Conservation (phyloP, 2,113 vertebrate genomes). For the Hippolais icterina region DNA sequence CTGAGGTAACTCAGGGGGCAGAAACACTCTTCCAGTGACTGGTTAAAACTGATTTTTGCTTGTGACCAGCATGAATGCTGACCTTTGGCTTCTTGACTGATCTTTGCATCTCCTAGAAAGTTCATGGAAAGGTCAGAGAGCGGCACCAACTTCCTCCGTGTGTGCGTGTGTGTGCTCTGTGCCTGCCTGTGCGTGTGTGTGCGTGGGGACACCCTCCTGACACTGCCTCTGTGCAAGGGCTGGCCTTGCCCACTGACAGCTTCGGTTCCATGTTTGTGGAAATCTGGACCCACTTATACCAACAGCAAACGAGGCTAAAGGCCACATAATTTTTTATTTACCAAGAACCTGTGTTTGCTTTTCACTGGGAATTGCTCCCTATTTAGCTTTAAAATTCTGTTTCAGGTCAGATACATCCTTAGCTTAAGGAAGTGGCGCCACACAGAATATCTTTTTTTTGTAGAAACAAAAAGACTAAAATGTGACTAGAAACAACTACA, state of each 20-base stretch:
- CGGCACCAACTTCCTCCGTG: constrained; percentile 71
- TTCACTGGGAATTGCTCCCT: neutral
- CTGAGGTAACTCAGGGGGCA: neutral
- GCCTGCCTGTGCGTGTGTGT: neutral
- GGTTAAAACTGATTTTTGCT: constrained; percentile 87
- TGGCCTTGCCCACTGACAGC: neutral
- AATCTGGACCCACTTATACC: constrained; percentile 33
- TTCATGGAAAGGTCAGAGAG: constrained; percentile 90
- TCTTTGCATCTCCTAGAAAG: constrained; percentile 85
- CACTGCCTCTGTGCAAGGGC: constrained; percentile 65
- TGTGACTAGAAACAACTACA: neutral
- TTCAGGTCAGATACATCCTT: neutral
- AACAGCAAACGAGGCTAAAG: constrained; percentile 36
- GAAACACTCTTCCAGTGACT: constrained; percentile 72
- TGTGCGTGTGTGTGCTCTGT: neutral
- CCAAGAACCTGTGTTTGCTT: neutral
- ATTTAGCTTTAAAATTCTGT: neutral
- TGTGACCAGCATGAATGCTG: constrained; percentile 86
- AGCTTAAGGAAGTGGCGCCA: neutral
- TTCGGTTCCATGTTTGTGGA: constrained; percentile 7
- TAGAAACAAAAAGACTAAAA: neutral
- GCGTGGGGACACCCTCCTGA: constrained; percentile 68
- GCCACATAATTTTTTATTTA: neutral
- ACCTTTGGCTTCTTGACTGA: constrained; percentile 87
- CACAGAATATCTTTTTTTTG: neutral